Base-by-base conservation (phyloP, 2,888 invertebrate species). In the Lordiphosa fenestrarum region DNA sequence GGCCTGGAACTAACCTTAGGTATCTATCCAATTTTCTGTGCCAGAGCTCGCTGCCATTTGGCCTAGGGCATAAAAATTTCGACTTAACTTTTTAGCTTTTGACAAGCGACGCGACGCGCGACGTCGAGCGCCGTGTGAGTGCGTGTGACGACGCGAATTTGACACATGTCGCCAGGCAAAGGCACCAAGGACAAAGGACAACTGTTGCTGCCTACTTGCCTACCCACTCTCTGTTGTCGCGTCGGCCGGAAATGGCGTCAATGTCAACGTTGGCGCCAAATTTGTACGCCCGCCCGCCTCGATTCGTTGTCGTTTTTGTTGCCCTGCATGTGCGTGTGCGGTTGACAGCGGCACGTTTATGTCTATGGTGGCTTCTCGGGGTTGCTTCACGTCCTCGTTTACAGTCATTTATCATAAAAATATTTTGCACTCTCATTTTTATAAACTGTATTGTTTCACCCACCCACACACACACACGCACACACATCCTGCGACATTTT, bases 391-490 rank as follows among this genome's bases (percentile, higher is more conserved):
- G 69, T 80, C 77, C 78, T 83, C 84, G 84, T 83, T 80, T 76
- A 69, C 78, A 78, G 81, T 83, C 78, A 78, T 78, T 78, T 78
- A 78, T 83, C 78, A 78, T 78, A 78, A 76, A 78, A 78, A 83
- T 83, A 78, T 78, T 83, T 78, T 73, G 80, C 69, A 76, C 71
- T 76, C 64, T 62, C 80, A 72, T 72, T 77, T 77, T 82, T 77
- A 77, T 77, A 82, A 77, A 77, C 77, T 82, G 77, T 78, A 82
- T 78, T 76, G 80, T 82, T 82, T 77, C 75, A 71, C 80, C 73
- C 75, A 30, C 66, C 59, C 40, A 23, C 21, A 23, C 40, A 30
- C 49, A 23, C 21, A 44, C 23, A 30, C 25, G 33, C 35, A 10
- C 6, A 42, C 30, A 3, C 37, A 38, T 36, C 13, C 33, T 36